phyloP scores from a whole-genome alignment of 2,888 invertebrate species.

The Microctonus aethiopoides region DNA sequence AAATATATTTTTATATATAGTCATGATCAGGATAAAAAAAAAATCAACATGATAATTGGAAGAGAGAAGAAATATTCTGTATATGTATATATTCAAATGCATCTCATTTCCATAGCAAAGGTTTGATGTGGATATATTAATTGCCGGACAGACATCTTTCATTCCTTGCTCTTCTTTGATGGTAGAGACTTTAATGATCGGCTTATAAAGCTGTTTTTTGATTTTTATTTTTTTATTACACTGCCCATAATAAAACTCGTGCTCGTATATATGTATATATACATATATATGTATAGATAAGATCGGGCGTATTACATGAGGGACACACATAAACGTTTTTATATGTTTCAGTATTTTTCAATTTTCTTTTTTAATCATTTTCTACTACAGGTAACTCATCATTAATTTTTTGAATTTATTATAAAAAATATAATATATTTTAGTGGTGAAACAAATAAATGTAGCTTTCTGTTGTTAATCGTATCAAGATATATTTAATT shows the following conservation, averaged over 20 bases:
- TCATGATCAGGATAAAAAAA: not conserved
- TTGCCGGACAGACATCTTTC: constrained; percentile 54
- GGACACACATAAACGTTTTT: not conserved
- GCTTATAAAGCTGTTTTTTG: constrained; percentile 61
- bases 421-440: too few species aligned
- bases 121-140: constrained; percentile 51
- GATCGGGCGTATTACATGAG: constrained; percentile 1
- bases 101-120: constrained; percentile 28
- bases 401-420: too few species aligned
- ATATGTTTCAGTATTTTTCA: not conserved
- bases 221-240: constrained; percentile 59
- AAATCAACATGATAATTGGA: constrained; percentile 21
- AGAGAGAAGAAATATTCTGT: not conserved
- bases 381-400: not conserved
- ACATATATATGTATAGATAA: not conserved
- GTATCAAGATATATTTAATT: too few species aligned
- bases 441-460: too few species aligned
- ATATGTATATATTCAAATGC: not conserved
- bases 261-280: not conserved
- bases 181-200: constrained; percentile 60
- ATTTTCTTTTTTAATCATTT: not conserved
- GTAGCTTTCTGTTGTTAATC: too few species aligned
- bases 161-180: constrained; percentile 44
- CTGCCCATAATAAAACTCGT: constrained; percentile 24
- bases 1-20: not conserved